phyloP scores from a whole-genome alignment of 2,888 invertebrate genomes.

The Lydus trimaculatus region DNA sequence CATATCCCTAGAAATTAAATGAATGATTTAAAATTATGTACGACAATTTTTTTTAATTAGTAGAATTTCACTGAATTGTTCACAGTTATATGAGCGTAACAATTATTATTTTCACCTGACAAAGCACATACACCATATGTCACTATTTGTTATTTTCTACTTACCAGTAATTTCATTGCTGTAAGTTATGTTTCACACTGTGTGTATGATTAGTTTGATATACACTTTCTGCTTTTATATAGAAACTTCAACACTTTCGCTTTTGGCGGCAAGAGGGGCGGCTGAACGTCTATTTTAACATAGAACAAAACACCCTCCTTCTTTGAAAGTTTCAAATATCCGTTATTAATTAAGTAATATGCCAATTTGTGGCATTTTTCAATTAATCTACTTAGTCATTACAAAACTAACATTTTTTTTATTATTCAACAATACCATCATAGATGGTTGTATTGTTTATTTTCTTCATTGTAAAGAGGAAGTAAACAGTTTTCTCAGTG shows the following conservation, averaged over 20 bases:
- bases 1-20: conserved; percentile 51
- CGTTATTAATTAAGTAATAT: conserved; percentile 44
- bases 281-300: conserved; percentile 40
- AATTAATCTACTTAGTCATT: conserved; percentile 10
- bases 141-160: conserved; percentile 33
- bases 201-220: conserved; percentile 50
- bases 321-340: conserved; percentile 47
- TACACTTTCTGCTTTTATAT: conserved; percentile 51
- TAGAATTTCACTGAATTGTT: not conserved
- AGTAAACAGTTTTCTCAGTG: not conserved
- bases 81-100: not conserved
- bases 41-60: not conserved
- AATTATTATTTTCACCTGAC: conserved; percentile 36
- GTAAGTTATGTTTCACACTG: conserved; percentile 42
- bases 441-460: not conserved
- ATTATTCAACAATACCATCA: not conserved
- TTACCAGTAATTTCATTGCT: conserved; percentile 60
- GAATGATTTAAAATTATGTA: not conserved
- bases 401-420: not conserved
- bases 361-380: conserved; percentile 15
- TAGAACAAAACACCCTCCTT: conserved; percentile 44
- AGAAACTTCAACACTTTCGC: conserved; percentile 54
- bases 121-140: conserved; percentile 18
- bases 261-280: conserved; percentile 39
- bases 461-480: not conserved